These are phyloP conservation scores for Anoplophora glabripennis DNA, from an alignment of 1,140 invertebrate genomes.

Conservation along the genomic window DNA sequence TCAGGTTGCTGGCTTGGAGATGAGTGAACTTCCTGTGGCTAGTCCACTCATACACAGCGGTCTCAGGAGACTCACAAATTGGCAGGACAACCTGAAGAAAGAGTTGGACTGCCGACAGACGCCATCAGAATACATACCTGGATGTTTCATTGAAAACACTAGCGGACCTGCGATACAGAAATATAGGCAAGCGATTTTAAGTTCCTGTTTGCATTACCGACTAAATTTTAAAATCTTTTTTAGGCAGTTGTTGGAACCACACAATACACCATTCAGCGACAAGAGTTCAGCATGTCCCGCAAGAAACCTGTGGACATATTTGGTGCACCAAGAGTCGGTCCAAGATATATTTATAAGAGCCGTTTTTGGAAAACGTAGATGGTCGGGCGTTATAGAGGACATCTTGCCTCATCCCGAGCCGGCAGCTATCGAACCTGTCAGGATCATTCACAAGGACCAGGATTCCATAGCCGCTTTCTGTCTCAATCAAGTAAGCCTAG, in stretches of 20 bases:
- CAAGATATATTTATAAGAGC: constrained; percentile 95
- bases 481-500: constrained; percentile 74
- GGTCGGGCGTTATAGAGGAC: constrained; percentile 51
- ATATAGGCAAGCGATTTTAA: constrained; percentile 62
- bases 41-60: constrained; percentile 91
- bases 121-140: constrained; percentile 78
- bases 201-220: neutral
- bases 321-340: constrained; percentile 88
- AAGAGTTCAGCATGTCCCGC: constrained; percentile 76
- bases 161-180: constrained; percentile 85
- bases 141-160: constrained; percentile 70
- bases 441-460: constrained; percentile 98
- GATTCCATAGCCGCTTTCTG: constrained; percentile 98
- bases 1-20: constrained; percentile 45
- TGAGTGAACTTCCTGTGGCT: constrained; percentile 83
- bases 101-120: constrained; percentile 76
- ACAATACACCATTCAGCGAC: constrained; percentile 90
- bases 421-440: constrained; percentile 69
- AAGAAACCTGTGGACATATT: constrained; percentile 87
- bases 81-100: constrained; percentile 74
- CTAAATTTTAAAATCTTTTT: constrained; percentile 6
- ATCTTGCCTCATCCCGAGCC: constrained; percentile 46
- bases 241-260: constrained; percentile 74
- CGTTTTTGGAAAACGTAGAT: constrained; percentile 77
- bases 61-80: constrained; percentile 79